These are phyloP conservation scores for Protobothrops flavoviridis DNA, from an alignment of 2,113 vertebrate species.

Conservation along the genomic window DNA sequence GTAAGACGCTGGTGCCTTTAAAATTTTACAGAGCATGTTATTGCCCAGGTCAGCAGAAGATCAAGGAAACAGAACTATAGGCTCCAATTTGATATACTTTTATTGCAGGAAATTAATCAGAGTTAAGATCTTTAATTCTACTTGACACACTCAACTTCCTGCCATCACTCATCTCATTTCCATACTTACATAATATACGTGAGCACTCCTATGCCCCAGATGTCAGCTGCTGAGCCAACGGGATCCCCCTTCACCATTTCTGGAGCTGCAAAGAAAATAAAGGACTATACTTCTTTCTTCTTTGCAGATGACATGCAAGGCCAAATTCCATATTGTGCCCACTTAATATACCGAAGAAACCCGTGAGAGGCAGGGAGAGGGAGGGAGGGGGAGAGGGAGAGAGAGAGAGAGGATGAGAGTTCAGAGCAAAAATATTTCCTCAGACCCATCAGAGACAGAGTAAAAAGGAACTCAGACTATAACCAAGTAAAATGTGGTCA, in stretches of 20 bases:
- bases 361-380: no score
- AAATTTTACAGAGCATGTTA: neutral
- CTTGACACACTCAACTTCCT: neutral
- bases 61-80: neutral
- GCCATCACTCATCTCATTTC: neutral
- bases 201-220: constrained; percentile 91
- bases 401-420: neutral
- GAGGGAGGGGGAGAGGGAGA: no score
- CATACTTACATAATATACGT: constrained; percentile 93
- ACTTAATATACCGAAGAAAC: neutral
- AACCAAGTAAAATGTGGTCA: neutral
- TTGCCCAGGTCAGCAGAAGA: neutral
- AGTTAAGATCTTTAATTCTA: neutral
- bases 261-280: constrained; percentile 77
- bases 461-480: neutral
- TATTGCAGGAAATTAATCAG: neutral
- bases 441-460: neutral
- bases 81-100: neutral
- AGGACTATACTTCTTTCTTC: neutral
- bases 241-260: constrained; percentile 97
- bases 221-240: constrained; percentile 91
- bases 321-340: neutral
- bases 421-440: neutral
- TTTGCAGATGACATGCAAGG: neutral
- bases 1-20: neutral